Evolutionary conservation across 2,797 vertebrate species (phyloP).

Genomic region (Amazona finschi): DNA sequence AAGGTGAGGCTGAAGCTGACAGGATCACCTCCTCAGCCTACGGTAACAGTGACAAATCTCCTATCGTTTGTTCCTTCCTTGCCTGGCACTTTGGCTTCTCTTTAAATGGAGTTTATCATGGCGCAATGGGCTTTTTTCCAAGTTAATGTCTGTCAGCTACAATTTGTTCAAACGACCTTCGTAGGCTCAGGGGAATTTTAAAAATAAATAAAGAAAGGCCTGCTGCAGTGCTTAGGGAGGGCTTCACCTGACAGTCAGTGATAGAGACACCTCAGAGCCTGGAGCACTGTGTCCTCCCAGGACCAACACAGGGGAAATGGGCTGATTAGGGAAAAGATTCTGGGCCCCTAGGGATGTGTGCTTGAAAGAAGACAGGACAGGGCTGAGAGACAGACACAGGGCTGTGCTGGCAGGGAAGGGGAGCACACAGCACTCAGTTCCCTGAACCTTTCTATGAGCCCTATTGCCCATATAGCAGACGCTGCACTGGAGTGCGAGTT

Average conservation of each 20-base stretch:
- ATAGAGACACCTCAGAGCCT: slow-evolving; percentile 69
- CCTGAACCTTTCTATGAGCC: not conserved
- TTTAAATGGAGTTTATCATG: slow-evolving; percentile 60
- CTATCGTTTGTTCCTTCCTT: slow-evolving; percentile 34
- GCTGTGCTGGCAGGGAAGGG: not conserved
- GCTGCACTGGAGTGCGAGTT: not conserved
- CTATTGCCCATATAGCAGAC: not conserved
- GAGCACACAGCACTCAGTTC: not conserved
- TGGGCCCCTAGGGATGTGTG: not conserved
- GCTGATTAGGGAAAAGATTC: not conserved
- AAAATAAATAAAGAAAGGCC: slow-evolving; percentile 70
- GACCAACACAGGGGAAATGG: slow-evolving; percentile 23
- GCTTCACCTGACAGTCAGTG: slow-evolving; percentile 69
- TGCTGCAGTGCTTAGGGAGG: slow-evolving; percentile 55
- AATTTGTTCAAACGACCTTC: slow-evolving; percentile 81
- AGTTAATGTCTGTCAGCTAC: slow-evolving; percentile 88
- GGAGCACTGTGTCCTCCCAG: slow-evolving; percentile 38
- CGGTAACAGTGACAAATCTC: slow-evolving; percentile 35
- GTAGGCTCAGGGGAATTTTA: slow-evolving; percentile 66
- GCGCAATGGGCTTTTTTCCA: slow-evolving; percentile 78
- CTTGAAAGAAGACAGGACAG: not conserved
- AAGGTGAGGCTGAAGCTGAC: not conserved
- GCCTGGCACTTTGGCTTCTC: slow-evolving; percentile 50
- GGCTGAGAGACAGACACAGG: not conserved
- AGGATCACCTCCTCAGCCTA: slow-evolving; percentile 4